Base-by-base conservation (phyloP, 2,888 invertebrate species). In the Ariolimax columbianus region DNA sequence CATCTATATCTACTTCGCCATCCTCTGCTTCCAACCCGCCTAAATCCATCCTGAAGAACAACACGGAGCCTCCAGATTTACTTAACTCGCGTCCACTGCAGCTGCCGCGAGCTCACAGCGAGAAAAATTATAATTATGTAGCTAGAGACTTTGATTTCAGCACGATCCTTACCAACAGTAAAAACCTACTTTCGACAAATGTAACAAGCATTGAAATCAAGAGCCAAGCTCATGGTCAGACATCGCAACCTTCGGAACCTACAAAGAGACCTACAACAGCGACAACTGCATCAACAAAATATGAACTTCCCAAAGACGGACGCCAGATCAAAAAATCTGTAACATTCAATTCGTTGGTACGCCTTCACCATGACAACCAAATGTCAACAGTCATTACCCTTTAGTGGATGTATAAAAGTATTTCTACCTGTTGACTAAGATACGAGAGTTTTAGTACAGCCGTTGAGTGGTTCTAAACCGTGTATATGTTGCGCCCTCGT, bases 101-200 rank as follows among this genome's bases (percentile, higher is more conserved):
- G 7, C 17, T 82, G 40, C 82, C 82, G 2, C 82, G 82, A 26
- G 73, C 82, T 23, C 82, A 82, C n/a, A 75, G 82, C 63, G 75
- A 72, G 11, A 75, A 73, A 19, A 63, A 30, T 33, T 40, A 30
- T 0, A 26, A n/a, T 7, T 14, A 70, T 43, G 11, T 33, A 3
- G 17, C 70, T n/a, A 59, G 63, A 23, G 63, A 82, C 4, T 82
- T 59, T 63, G 82, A 82, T 38, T 82, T 82, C 63, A 82, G 82
- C 40, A 38, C 82, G 7, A 82, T 82, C 33, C 47, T 82, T 11
- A 75, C 59, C 6, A 47, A 59, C 40, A 82, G 40, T n/a, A 73
- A 40, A 4, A 63, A 82, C 40, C 14, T 43, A 23, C 19, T 63
- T 6, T 26, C 63, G 17, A 4, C 30, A 11, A 70, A 19, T 33